Conservation (phyloP, 2,797 vertebrate species). For the Otus scops region DNA sequence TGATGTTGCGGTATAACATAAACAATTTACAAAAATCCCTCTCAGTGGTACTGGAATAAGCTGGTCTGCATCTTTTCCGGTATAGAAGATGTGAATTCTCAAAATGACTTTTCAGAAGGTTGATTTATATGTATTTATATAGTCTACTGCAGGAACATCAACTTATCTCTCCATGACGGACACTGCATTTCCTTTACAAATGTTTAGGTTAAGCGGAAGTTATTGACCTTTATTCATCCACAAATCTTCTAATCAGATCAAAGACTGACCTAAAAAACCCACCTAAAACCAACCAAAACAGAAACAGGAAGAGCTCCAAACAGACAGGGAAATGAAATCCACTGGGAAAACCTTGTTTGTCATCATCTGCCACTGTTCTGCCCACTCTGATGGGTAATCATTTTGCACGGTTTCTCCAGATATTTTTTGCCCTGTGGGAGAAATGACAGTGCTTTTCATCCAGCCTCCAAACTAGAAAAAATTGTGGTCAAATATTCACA, state of each 20-base stretch:
- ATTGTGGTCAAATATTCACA: constrained; percentile 76
- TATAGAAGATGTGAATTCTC: background rate
- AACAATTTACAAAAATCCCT: background rate
- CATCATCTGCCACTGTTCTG: background rate
- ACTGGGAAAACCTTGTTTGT: constrained; percentile 1
- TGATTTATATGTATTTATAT: background rate
- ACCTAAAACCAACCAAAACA: background rate
- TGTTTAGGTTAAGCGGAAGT: background rate
- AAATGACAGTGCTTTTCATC: constrained; percentile 70
- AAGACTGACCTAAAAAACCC: background rate
- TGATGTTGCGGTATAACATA: background rate
- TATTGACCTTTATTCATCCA: background rate
- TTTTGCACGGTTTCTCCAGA: constrained; percentile 41
- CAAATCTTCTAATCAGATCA: background rate
- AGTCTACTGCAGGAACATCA: background rate
- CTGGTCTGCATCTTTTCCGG: background rate
- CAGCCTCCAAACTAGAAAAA: constrained; percentile 58
- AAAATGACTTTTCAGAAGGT: background rate
- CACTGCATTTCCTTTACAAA: background rate
- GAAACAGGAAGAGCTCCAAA: background rate
- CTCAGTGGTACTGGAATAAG: background rate
- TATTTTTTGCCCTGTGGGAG: constrained; percentile 51
- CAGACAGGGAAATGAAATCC: background rate
- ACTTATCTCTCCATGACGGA: rapidly evolving
- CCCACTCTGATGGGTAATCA: constrained; percentile 45